Conservation (phyloP, 2,888 invertebrate species). For the Ichneumoninae sp. region DNA sequence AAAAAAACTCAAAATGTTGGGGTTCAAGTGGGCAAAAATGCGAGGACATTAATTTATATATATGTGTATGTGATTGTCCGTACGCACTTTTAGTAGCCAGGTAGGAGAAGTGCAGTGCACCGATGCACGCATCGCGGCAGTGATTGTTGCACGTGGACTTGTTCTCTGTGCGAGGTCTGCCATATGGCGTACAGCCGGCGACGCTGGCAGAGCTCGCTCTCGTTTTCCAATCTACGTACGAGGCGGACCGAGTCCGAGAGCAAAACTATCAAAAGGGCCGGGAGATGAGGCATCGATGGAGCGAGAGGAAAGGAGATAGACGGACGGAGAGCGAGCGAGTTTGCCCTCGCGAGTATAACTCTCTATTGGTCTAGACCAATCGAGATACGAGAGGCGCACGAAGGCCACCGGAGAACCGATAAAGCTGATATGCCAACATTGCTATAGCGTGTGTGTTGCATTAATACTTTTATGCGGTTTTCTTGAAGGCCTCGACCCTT, state of each 20-base stretch:
- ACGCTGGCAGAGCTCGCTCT: constrained; percentile 44
- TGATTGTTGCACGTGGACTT: constrained; percentile 78
- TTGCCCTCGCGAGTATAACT: constrained; percentile 63
- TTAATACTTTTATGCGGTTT: constrained; percentile 53
- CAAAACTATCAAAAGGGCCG: constrained; percentile 63
- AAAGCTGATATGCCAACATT: constrained; percentile 61
- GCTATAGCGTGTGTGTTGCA: constrained; percentile 13
- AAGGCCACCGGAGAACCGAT: constrained; percentile 64
- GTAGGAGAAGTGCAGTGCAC: constrained; percentile 40
- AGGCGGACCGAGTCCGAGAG: constrained; percentile 53
- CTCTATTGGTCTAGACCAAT: constrained; percentile 69
- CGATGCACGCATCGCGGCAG: constrained; percentile 60
- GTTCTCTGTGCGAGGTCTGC: constrained; percentile 63
- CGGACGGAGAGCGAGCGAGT: constrained; percentile 23
- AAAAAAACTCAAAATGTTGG: too few species aligned
- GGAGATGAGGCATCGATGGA: constrained; percentile 26
- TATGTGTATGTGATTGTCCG: neutral
- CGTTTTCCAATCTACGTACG: constrained; percentile 62
- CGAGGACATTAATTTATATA: neutral
- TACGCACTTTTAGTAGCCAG: constrained; percentile 38
- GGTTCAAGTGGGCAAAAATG: too few species aligned
- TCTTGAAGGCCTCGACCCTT: constrained; percentile 59
- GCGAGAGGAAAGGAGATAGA: constrained; percentile 64
- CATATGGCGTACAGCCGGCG: constrained; percentile 56
- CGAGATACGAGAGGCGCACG: constrained; percentile 65